Percentiles rank a stretch among this genome's conserved stretches.
Conservation (phyloP, 2,888 invertebrate species). For the Chrysolina americana region DNA sequence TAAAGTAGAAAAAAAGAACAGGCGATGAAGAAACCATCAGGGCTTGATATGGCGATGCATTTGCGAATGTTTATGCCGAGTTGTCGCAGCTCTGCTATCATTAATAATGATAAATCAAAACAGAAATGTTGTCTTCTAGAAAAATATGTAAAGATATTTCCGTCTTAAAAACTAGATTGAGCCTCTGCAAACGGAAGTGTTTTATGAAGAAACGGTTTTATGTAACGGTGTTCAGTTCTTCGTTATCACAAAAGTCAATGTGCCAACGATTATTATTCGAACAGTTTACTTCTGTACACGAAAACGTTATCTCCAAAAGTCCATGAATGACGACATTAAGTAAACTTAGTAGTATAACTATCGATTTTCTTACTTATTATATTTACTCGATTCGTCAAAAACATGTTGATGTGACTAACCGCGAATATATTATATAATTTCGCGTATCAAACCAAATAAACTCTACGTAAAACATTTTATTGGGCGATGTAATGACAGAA, state of each 20-base stretch:
- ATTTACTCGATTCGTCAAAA: neutral
- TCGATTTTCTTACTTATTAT: neutral
- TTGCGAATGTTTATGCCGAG: too few species aligned
- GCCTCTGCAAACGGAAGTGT: neutral
- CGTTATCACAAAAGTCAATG: neutral
- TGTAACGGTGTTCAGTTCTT: neutral
- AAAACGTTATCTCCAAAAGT: neutral
- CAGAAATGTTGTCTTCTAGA: neutral
- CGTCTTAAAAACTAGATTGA: neutral
- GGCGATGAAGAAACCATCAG: too few species aligned
- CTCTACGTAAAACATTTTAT: neutral
- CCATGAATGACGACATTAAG: neutral
- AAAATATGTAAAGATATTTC: neutral
- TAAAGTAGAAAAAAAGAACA: too few species aligned
- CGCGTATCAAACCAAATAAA: neutral
- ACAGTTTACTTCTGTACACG: neutral
- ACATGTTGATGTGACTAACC: neutral
- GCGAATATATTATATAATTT: neutral
- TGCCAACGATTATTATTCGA: neutral
- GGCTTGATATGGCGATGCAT: too few species aligned
- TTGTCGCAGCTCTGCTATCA: too few species aligned
- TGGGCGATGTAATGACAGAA: neutral
- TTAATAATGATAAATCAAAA: neutral
- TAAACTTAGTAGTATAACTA: neutral
- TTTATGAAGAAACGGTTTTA: neutral